phyloP scores from a whole-genome alignment of 2,797 vertebrate species.

The Carcharodon carcharias region DNA sequence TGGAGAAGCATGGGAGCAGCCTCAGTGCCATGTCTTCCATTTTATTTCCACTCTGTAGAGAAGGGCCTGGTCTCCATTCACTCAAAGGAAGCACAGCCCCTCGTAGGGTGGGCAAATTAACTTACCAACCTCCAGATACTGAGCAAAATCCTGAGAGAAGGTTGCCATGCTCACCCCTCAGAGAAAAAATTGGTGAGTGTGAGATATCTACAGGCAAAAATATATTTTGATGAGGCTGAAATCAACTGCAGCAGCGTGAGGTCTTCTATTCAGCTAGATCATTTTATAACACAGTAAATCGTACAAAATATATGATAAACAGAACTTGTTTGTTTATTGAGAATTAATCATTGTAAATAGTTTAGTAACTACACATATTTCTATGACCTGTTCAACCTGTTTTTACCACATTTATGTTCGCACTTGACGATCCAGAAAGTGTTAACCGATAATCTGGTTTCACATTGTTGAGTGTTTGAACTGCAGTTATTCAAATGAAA shows the following conservation, averaged over 20 bases:
- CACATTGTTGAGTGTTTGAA: not conserved
- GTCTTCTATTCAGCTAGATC: not conserved
- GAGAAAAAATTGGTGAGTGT: not conserved
- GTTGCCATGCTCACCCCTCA: too few species aligned
- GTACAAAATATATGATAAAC: not conserved
- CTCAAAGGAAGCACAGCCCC: not conserved
- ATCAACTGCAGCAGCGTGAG: not conserved
- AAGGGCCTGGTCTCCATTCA: not conserved
- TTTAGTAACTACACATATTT: not conserved
- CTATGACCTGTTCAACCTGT: not conserved
- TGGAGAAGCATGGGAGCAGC: not conserved
- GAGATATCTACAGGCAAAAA: not conserved
- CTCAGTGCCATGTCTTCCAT: not conserved
- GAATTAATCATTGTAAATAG: not conserved
- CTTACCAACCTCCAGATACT: not conserved
- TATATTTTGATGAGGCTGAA: not conserved
- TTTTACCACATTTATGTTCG: not conserved
- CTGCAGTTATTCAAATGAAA: slow-evolving; percentile 13
- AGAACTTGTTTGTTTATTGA: not conserved
- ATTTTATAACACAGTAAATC: not conserved
- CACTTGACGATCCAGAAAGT: not conserved
- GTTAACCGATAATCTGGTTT: not conserved
- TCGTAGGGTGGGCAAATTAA: not conserved
- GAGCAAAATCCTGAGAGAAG: not conserved
- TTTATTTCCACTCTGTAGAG: not conserved